Evolutionary conservation across 2,113 vertebrate species (phyloP).

Genomic region (Saguinus midas): DNA sequence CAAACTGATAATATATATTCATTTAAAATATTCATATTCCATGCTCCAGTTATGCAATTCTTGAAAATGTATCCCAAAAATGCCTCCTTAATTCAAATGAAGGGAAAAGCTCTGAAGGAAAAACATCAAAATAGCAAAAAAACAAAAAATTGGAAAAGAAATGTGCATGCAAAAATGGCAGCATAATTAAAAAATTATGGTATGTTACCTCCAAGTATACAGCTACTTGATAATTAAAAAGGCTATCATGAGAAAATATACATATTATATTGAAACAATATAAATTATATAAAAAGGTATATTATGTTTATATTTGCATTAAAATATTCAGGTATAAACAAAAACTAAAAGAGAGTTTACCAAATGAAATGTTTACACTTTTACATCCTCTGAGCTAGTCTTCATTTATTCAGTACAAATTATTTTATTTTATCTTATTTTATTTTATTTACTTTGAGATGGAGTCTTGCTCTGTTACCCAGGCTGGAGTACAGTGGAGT

Average conservation of each 20-base stretch:
- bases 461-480: no score
- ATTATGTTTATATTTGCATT: background rate
- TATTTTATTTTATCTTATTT: background rate
- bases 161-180: no score
- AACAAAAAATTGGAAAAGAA: background rate
- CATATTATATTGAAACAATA: background rate
- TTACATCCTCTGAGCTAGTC: background rate
- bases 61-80: background rate
- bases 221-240: background rate
- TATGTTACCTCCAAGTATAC: background rate
- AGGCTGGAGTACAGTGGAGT: no score
- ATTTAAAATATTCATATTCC: background rate
- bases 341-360: background rate
- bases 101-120: background rate
- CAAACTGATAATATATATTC: background rate
- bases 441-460: no score
- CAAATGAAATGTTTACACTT: constrained; percentile 18
- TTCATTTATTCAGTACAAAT: background rate
- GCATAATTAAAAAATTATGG: background rate
- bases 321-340: background rate
- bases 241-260: background rate
- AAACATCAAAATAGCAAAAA: background rate
- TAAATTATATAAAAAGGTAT: background rate
- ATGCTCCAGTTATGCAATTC: background rate
- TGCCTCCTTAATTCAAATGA: background rate